Evolutionary conservation across 92 coral and sea anemone species (phyloP).

Genomic region (Epizoanthus rinbou): DNA sequence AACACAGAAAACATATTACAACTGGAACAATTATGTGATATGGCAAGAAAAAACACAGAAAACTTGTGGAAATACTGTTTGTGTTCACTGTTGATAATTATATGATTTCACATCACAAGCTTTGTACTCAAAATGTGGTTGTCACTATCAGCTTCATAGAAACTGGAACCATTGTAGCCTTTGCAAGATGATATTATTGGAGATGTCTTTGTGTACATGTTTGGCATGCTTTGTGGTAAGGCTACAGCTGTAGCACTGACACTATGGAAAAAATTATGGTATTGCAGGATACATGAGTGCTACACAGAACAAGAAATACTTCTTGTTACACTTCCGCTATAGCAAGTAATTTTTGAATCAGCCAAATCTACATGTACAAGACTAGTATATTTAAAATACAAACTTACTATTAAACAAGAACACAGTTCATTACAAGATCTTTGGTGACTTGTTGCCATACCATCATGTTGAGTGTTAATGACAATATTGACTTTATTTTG

Average conservation of each 20-base stretch:
- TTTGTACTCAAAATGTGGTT: slow-evolving; percentile 29
- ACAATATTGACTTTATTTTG: too few species aligned
- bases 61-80: slow-evolving; percentile 14
- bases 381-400: too few species aligned
- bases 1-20: slow-evolving; percentile 14
- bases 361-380: too few species aligned
- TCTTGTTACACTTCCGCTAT: too few species aligned
- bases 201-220: slow-evolving; percentile 29
- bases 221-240: slow-evolving; percentile 27
- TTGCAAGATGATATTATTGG: slow-evolving; percentile 21
- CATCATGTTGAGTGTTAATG: too few species aligned
- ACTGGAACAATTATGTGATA: slow-evolving; percentile 14
- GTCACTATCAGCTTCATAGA: slow-evolving; percentile 26
- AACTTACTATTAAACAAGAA: too few species aligned
- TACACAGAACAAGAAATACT: too few species aligned
- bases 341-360: too few species aligned
- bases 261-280: too few species aligned
- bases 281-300: too few species aligned
- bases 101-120: slow-evolving; percentile 24
- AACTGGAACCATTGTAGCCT: slow-evolving; percentile 28
- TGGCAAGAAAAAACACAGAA: slow-evolving; percentile 15
- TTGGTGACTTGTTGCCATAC: too few species aligned
- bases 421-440: too few species aligned
- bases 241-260: slow-evolving; percentile 22
- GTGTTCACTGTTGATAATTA: slow-evolving; percentile 23